Evolutionary conservation across 2,888 invertebrate genomes (phyloP), one percentile per base, ranked within the genome.

Genomic region (Digitonthophagus gazella): DNA sequence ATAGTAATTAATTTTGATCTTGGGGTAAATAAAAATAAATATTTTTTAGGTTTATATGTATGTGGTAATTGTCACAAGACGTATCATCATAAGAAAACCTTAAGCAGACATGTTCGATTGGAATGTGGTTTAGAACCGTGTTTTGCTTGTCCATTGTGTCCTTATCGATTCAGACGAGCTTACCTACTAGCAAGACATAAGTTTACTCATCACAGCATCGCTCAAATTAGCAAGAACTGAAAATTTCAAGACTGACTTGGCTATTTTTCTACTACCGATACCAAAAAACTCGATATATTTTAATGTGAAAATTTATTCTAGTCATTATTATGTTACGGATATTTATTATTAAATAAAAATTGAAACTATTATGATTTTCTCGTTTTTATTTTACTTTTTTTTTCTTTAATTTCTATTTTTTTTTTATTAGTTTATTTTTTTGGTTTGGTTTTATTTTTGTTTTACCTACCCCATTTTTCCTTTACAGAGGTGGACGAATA

Each of bases 141-240:
- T 58, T 85, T 85, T 71, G 64, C 66, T 8, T 72, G 72, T 20
- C 71, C 68, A 57, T 87, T 90, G 82, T 93, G 93, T 84, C 83
- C 88, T 75, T 90, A 91, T 84, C 87, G 88, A 77, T 92, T 93
- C 73, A 90, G 82, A 72, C 81, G 85, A 6, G 82, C 83, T n/a
- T 85, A 85, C 75, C 84, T 84, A 70, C 81, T 86, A 77, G 83
- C 80, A 57, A 78, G 80, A 1, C 82, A 83, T 69, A 76, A 81
- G 64, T 80, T 78, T 71, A 78, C 77, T 28, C 81, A 81, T 68
- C 72, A 66, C 54, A 56, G 16, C 61, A 19, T 54, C 3, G 1
- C 28, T 61, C 57, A 57, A 57, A 15, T 15, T 57, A 57, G 16
- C 57, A 86, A 79, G 87, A 88, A 76, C 81, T 83, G 78, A 44